phyloP scores from a whole-genome alignment of 2,113 vertebrate species.

The Sinocyclocheilus rhinocerous region DNA sequence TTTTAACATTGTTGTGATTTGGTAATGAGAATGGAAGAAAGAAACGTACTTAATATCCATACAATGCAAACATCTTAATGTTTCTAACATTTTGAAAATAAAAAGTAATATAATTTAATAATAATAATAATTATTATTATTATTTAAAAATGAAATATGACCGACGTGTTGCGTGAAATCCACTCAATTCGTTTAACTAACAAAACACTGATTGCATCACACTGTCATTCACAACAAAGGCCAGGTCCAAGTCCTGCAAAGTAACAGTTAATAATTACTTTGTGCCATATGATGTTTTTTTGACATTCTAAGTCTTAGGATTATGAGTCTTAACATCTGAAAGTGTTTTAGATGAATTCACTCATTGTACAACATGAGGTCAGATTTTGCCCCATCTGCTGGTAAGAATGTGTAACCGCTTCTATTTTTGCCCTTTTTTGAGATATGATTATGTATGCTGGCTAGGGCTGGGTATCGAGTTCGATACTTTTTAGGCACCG shows the following conservation, averaged over 20 bases:
- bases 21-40: too few relatives aligned
- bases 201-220: background rate
- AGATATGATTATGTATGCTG: background rate
- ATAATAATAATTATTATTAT: background rate
- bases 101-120: background rate
- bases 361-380: background rate
- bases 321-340: constrained; percentile 15
- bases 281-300: background rate
- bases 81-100: too few relatives aligned
- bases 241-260: background rate
- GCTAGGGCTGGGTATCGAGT: too few relatives aligned
- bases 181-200: background rate
- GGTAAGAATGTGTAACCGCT: constrained; percentile 22
- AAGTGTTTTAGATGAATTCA: constrained; percentile 12
- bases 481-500: too few relatives aligned
- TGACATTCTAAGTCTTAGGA: background rate
- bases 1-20: too few relatives aligned
- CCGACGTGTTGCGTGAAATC: background rate
- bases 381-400: constrained; percentile 16
- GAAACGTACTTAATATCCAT: too few relatives aligned
- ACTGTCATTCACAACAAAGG: background rate
- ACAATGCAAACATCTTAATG: background rate
- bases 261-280: constrained; percentile 1
- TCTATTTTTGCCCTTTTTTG: background rate
- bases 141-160: background rate